Conservation (phyloP, 2,888 invertebrate genomes). For the Trissolcus brochymenae region DNA sequence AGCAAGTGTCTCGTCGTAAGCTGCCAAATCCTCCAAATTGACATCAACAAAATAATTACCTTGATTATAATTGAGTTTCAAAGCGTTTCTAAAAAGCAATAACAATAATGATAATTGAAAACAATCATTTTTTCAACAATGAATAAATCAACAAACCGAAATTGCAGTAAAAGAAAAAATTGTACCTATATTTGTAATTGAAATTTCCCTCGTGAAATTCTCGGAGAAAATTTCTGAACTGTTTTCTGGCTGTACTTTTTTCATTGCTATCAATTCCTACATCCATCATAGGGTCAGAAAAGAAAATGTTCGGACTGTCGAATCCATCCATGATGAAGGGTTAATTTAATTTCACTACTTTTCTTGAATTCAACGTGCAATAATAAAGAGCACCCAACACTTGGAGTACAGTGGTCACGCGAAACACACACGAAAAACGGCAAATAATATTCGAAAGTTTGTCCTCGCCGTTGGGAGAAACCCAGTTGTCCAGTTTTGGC, state of each 20-base stretch:
- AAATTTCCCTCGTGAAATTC: constrained; percentile 98
- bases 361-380: no score
- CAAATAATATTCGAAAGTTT: no score
- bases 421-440: no score
- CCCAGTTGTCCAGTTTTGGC: no score
- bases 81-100: constrained; percentile 84
- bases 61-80: constrained; percentile 95
- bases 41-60: constrained; percentile 93
- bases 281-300: constrained; percentile 18
- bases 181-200: constrained; percentile 95
- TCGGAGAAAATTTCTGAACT: constrained; percentile 95
- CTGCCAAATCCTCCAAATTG: constrained; percentile 94
- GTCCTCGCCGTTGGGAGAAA: no score
- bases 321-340: constrained; percentile 21
- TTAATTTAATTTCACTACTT: no score
- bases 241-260: constrained; percentile 83
- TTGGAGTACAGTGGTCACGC: no score
- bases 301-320: constrained; percentile 6
- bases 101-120: constrained; percentile 9
- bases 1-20: constrained; percentile 94
- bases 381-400: no score
- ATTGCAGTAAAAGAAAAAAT: constrained; percentile 13
- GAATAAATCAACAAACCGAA: background rate
- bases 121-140: constrained; percentile 11
- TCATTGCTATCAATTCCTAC: background rate